Base-by-base conservation (phyloP, 2,113 vertebrate species). In the Protobothrops mucrosquamatus region DNA sequence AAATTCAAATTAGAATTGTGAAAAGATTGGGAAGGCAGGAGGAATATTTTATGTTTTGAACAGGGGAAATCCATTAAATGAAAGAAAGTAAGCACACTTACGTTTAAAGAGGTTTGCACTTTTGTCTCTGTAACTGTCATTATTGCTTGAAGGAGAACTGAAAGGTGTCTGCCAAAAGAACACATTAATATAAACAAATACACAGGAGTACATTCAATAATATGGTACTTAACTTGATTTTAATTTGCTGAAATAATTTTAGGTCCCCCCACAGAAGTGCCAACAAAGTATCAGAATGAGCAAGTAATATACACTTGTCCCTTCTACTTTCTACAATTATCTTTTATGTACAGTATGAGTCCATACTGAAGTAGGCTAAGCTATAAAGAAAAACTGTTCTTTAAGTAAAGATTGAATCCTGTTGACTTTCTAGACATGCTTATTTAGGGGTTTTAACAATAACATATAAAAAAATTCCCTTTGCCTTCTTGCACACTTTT, bases 41-140 rank as follows among this genome's bases (percentile, higher is more conserved):
- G 57, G 1, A 43, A 11, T 57, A 23, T 26, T 46, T 55, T 55
- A 39, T 74, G 22, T 39, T 88, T 69, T 57, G 39, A 20, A 34
- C 51, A 43, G 14, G 51, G 4, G 9, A 57, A 81, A 91, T 88
- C 22, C 39, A 39, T 48, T 69, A 69, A n/a, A 81, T 81, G 74
- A 18, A 81, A 43, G 34, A 81, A 43, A 43, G 34, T 23, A 52
- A 64, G 9, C 2, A 0, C 1, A 95, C 98, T 97, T 93, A 98
- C 98, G 7, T 94, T 97, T 98, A 12, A 97, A 93, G 59, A 96
- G 93, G 85, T 97, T 97, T 26, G 87, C 74, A 81, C 96, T 97
- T 92, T 97, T 96, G 4, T 94, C 96, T 95, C 97, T 96, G 4
- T 55, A 93, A 56, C 96, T 89, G 8, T 98, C 97, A 1, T 95